A percentile compares a stretch with the other conserved stretches of the same genome.
Evolutionary conservation across 2,888 invertebrate genomes (phyloP).

Genomic region (Eubasilissa splendida): DNA sequence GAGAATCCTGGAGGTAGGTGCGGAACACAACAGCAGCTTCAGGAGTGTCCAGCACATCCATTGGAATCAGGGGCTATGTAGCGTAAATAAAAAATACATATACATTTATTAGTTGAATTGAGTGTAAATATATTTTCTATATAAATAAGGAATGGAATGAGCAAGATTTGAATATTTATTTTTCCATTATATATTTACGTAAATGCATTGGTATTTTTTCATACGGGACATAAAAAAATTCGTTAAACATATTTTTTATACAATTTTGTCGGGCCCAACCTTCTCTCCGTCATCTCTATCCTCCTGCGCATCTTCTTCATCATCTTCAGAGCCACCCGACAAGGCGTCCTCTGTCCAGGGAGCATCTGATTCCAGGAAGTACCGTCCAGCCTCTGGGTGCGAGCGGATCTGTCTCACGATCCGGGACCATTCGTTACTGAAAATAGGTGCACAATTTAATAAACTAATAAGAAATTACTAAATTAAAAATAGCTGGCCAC

Average conservation of each 20-base stretch:
- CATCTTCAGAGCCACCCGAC: constrained; percentile 74
- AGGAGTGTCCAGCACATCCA: constrained; percentile 90
- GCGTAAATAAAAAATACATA: background rate
- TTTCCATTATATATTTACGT: no score
- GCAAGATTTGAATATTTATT: no score
- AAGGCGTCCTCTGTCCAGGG: constrained; percentile 85
- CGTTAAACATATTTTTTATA: no score
- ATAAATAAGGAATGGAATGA: no score
- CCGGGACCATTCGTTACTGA: constrained; percentile 85
- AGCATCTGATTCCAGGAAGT: constrained; percentile 86
- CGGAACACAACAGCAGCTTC: constrained; percentile 95
- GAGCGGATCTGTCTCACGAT: constrained; percentile 89
- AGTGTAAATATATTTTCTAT: no score
- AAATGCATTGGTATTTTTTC: no score
- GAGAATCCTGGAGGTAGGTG: constrained; percentile 91
- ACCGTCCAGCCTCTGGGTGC: constrained; percentile 94
- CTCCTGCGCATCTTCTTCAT: constrained; percentile 59
- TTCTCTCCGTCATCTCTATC: constrained; percentile 55
- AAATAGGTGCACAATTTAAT: constrained; percentile 56
- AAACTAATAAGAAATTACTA: no score
- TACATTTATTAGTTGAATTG: no score
- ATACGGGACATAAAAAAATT: no score
- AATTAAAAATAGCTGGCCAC: no score
- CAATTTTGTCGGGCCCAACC: background rate
- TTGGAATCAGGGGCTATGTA: constrained; percentile 80